These are phyloP conservation scores for Brachyhypopomus gauderio DNA, from an alignment of 2,113 vertebrate species.

Conservation along the genomic window DNA sequence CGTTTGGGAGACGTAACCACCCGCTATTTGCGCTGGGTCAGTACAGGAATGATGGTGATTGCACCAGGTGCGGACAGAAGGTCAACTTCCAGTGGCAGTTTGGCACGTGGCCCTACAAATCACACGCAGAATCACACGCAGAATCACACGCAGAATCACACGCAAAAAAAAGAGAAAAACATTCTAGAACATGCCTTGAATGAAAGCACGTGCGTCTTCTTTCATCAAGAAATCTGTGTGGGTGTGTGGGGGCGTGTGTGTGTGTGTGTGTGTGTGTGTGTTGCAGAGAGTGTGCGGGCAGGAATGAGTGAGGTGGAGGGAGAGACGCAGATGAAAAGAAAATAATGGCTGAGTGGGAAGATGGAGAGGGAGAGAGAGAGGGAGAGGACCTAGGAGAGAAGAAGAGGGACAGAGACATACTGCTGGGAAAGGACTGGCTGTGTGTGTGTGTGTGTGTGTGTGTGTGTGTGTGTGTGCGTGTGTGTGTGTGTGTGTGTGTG, in stretches of 20 bases:
- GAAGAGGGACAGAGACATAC: slow-evolving; percentile 8
- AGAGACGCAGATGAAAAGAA: slow-evolving; percentile 45
- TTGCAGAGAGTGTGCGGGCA: slow-evolving; percentile 22
- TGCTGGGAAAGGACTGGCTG: slow-evolving; percentile 22
- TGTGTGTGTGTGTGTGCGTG: background rate
- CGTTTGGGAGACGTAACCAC: background rate
- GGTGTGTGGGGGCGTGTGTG: slow-evolving; percentile 10
- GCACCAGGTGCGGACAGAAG: too few relatives aligned
- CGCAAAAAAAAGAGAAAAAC: background rate
- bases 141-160: background rate
- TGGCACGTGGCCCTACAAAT: background rate
- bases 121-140: background rate
- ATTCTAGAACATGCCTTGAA: slow-evolving; percentile 2
- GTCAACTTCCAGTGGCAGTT: too few relatives aligned
- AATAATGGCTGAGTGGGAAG: slow-evolving; percentile 51
- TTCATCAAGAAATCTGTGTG: background rate
- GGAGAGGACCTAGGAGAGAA: slow-evolving; percentile 41
- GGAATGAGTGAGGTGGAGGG: slow-evolving; percentile 24
- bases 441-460: slow-evolving; percentile 27
- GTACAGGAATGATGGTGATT: too few relatives aligned
- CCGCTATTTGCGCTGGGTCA: too few relatives aligned
- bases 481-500: background rate
- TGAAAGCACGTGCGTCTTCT: background rate
- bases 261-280: background rate
- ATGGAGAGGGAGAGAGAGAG: slow-evolving; percentile 37